Conservation (phyloP, 2,797 vertebrate genomes). For the Acropternis orthonyx region DNA sequence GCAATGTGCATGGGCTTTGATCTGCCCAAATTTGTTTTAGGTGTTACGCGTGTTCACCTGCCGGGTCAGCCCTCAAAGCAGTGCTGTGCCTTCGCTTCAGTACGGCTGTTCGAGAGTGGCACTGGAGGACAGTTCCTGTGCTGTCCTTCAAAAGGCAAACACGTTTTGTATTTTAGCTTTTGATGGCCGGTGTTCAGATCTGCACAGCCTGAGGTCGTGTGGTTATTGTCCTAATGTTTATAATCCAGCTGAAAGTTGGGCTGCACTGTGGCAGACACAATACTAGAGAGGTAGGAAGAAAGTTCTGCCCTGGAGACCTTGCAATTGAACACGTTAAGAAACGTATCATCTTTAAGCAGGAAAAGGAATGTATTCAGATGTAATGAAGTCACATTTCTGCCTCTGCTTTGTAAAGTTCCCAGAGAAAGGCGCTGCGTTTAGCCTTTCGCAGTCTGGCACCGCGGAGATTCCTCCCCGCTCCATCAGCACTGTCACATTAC, state of each 20-base stretch:
- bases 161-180: not conserved
- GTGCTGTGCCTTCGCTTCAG: not conserved
- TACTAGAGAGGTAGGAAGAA: too few relatives aligned
- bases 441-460: not conserved
- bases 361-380: not conserved
- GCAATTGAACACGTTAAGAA: not conserved
- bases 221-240: not conserved
- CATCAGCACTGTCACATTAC: constrained; percentile 23
- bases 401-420: not conserved
- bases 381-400: not conserved
- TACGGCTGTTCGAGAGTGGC: not conserved
- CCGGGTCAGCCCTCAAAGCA: not conserved
- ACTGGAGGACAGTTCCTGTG: not conserved
- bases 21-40: not conserved
- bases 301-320: not conserved
- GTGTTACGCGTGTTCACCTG: not conserved
- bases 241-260: not conserved
- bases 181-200: not conserved
- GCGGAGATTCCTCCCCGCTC: not conserved
- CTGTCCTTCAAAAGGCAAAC: not conserved
- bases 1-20: rapidly evolving
- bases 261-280: not conserved
- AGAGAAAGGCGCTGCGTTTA: not conserved
- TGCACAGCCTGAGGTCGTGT: not conserved
- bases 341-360: not conserved